Conservation (phyloP, 2,113 vertebrate species). For the Hyperopisus bebe region DNA sequence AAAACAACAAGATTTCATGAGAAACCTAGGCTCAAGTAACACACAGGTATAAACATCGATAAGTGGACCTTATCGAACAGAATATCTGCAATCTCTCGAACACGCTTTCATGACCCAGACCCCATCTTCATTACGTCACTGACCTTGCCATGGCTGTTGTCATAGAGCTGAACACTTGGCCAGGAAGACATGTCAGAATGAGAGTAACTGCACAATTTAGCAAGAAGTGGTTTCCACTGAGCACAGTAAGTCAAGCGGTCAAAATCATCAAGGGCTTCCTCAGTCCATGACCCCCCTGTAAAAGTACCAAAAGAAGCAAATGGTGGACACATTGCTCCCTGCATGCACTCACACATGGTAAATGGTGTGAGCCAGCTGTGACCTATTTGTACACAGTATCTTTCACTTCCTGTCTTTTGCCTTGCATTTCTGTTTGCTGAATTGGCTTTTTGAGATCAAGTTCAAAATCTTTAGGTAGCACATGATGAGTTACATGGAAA, state of each 20-base stretch:
- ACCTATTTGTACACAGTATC: not conserved
- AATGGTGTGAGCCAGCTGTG: not conserved
- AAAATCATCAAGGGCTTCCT: slow-evolving; percentile 72
- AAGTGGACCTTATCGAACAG: not conserved
- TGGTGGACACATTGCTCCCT: not conserved
- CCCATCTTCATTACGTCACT: not conserved
- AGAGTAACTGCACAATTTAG: slow-evolving; percentile 78
- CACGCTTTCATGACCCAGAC: not conserved
- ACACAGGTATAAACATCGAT: not conserved
- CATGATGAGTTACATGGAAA: not conserved
- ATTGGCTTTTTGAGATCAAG: not conserved
- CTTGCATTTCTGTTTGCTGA: not conserved
- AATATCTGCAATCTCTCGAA: not conserved
- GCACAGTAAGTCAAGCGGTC: slow-evolving; percentile 72
- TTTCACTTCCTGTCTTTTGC: not conserved
- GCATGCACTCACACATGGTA: not conserved
- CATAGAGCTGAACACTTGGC: slow-evolving; percentile 72
- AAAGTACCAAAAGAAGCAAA: not conserved
- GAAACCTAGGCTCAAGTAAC: too few relatives aligned
- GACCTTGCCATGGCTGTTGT: slow-evolving; percentile 56
- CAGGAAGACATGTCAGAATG: slow-evolving; percentile 61
- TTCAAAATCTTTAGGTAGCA: not conserved
- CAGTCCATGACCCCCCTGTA: slow-evolving; percentile 67
- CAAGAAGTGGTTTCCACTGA: slow-evolving; percentile 71
- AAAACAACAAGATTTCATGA: not conserved